Conservation (phyloP, 2,797 vertebrate species). For the Sternotherus odoratus region DNA sequence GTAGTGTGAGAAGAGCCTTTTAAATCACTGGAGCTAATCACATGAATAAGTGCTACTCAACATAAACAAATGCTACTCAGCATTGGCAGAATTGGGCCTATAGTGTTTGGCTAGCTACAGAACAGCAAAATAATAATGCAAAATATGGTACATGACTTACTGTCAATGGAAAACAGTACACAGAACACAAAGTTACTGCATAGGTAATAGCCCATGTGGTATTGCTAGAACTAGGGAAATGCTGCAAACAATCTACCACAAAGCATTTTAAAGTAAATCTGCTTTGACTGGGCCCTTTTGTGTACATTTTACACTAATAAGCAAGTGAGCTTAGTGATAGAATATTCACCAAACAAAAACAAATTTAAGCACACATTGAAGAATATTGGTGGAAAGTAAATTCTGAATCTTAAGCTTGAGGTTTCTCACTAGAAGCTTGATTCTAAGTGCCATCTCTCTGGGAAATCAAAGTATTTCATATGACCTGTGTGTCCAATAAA, state of each 20-base stretch:
- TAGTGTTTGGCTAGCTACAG: fast-evolving
- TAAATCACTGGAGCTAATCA: not conserved
- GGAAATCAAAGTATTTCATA: not conserved
- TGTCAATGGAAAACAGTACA: not conserved
- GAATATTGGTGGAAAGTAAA: not conserved
- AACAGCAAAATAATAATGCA: not conserved
- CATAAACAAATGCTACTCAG: not conserved
- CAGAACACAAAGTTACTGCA: not conserved
- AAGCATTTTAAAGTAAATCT: not conserved
- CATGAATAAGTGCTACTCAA: not conserved
- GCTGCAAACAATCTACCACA: not conserved
- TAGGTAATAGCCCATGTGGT: not conserved
- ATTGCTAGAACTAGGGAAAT: not conserved
- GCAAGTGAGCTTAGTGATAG: not conserved
- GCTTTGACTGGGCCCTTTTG: not conserved
- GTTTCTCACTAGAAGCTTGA: not conserved
- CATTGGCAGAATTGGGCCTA: not conserved
- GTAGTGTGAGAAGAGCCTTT: not conserved
- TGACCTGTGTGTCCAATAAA: constrained; percentile 5
- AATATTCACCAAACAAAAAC: not conserved
- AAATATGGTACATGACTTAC: not conserved
- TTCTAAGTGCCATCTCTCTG: not conserved
- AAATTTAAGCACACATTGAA: not conserved
- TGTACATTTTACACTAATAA: not conserved
- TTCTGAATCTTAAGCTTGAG: not conserved